Percentiles rank a stretch among this genome's conserved stretches.
These are phyloP conservation scores for Morus bassanus DNA, from an alignment of 2,797 vertebrate species.

Conservation along the genomic window DNA sequence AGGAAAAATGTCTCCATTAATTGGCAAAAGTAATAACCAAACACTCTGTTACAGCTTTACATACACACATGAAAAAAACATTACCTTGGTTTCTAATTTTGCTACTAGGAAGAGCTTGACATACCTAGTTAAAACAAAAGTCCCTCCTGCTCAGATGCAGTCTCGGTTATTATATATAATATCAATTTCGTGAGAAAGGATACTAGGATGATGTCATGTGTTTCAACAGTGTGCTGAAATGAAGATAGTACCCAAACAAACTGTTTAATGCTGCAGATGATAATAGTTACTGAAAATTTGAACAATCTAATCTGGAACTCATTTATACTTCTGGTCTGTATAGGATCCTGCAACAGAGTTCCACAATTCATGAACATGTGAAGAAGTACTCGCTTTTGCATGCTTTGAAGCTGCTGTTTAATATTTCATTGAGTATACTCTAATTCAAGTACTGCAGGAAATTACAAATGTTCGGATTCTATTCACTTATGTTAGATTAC, in stretches of 20 bases:
- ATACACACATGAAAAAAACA: not conserved
- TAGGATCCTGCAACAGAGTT: not conserved
- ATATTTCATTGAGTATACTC: not conserved
- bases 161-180: not conserved
- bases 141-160: not conserved
- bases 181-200: not conserved
- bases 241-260: not conserved
- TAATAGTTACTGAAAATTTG: not conserved
- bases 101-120: not conserved
- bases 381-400: not conserved
- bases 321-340: not conserved
- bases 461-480: not conserved
- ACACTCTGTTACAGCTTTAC: not conserved
- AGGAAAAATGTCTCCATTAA: not conserved
- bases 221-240: not conserved
- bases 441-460: not conserved
- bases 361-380: not conserved
- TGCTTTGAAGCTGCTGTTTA: not conserved
- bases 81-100: not conserved
- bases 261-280: not conserved
- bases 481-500: not conserved
- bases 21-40: not conserved
- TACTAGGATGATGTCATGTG: not conserved
- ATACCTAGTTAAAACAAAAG: not conserved
- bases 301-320: not conserved